phyloP scores from a whole-genome alignment of 2,113 vertebrate species.

The Nothocercus nigrocapillus region DNA sequence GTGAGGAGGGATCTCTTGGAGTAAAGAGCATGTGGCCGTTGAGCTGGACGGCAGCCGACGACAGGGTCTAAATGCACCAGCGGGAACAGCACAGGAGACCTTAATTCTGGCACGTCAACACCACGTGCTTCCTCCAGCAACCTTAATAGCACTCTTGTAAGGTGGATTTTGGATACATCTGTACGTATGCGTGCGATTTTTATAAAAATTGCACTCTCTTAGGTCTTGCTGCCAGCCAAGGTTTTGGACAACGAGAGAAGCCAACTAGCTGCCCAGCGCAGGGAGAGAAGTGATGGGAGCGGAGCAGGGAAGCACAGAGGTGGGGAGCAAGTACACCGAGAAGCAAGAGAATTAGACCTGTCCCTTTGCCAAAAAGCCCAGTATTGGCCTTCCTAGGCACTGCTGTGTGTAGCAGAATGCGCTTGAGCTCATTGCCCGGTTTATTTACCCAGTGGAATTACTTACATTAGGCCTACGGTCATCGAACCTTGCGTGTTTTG shows the following conservation, averaged over 20 bases:
- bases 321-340: background rate
- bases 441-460: rapidly evolving
- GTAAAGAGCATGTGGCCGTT: background rate
- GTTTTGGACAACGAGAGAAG: too few relatives aligned
- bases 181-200: rapidly evolving
- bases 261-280: background rate
- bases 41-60: background rate
- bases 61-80: background rate
- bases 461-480: background rate
- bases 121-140: rapidly evolving
- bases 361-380: background rate
- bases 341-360: background rate
- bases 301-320: background rate
- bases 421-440: rapidly evolving
- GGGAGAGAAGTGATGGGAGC: background rate
- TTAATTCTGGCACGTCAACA: background rate
- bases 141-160: background rate
- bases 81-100: background rate
- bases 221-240: too few relatives aligned
- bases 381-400: background rate
- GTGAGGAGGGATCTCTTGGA: background rate
- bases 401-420: background rate
- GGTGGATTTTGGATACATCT: background rate
- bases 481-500: background rate
- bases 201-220: background rate